Percentiles rank a stretch among this genome's conserved stretches.
These are phyloP conservation scores for Emmelina monodactyla DNA, from an alignment of 2,888 invertebrate genomes.

Conservation along the genomic window DNA sequence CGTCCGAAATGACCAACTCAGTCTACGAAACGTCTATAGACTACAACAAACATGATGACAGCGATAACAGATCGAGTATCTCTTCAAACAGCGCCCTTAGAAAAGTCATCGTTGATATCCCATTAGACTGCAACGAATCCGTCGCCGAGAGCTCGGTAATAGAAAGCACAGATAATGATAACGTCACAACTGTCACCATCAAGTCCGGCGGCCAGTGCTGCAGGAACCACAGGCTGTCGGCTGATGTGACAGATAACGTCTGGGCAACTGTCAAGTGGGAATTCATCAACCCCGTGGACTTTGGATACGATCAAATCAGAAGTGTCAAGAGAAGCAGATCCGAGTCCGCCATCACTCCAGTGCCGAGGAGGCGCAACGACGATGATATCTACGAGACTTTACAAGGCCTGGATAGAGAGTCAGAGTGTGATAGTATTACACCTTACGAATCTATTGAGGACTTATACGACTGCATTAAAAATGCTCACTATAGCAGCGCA, in stretches of 20 bases:
- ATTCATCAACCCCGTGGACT: conserved; percentile 53
- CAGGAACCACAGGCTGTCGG: conserved; percentile 54
- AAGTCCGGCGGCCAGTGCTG: conserved; percentile 50
- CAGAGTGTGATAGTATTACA: conserved; percentile 47
- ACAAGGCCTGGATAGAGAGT: conserved; percentile 42
- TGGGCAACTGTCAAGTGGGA: conserved; percentile 60
- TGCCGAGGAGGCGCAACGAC: conserved; percentile 40
- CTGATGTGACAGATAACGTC: conserved; percentile 50
- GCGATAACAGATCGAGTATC: conserved; percentile 34
- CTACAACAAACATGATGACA: conserved; percentile 37
- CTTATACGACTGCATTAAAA: conserved; percentile 58
- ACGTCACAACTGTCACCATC: conserved; percentile 47
- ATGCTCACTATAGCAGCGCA: conserved; percentile 44
- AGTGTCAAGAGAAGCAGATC: conserved; percentile 54
- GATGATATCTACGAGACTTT: conserved; percentile 55
- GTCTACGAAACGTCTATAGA: conserved; percentile 31
- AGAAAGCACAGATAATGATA: conserved; percentile 42
- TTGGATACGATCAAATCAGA: conserved; percentile 51
- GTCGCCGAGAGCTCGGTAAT: conserved; percentile 36
- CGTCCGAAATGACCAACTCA: conserved; percentile 40
- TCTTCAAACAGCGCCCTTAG: conserved; percentile 36
- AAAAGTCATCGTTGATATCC: conserved; percentile 49
- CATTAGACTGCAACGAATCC: conserved; percentile 45
- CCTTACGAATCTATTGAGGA: conserved; percentile 62
- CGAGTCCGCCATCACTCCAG: conserved; percentile 52